phyloP scores from a whole-genome alignment of 2,797 vertebrate species.

The Sphaeramia orbicularis region DNA sequence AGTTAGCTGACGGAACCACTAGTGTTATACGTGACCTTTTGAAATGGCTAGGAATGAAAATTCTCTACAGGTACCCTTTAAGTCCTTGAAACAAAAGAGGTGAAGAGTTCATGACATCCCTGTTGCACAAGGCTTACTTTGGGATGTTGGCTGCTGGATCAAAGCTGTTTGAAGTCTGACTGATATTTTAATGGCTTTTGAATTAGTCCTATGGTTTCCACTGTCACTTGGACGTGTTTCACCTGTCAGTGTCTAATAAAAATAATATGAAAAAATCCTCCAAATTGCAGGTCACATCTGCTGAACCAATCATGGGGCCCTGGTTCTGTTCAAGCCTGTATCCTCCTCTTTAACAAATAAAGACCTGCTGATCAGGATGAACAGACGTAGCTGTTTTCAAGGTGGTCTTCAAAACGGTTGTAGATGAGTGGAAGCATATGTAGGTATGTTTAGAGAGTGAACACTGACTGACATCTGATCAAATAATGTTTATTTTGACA shows the following conservation, averaged over 20 bases:
- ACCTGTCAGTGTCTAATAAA: conserved; percentile 16
- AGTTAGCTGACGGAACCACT: no score
- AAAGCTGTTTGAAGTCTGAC: not conserved
- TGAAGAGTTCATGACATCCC: not conserved
- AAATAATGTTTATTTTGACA: conserved; percentile 24
- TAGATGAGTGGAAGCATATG: conserved; percentile 33
- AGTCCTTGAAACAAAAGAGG: not conserved
- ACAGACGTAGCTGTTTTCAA: conserved; percentile 25
- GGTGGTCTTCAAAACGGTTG: conserved; percentile 35
- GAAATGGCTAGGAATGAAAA: no score
- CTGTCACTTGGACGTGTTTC: conserved; percentile 1
- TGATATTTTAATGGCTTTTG: not conserved
- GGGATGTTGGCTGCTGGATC: not conserved
- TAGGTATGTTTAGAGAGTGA: not conserved
- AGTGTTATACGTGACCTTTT: no score
- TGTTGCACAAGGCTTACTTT: conserved; percentile 5
- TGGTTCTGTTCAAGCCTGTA: conserved; percentile 18
- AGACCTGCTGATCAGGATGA: conserved; percentile 8
- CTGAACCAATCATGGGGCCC: not conserved
- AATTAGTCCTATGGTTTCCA: conserved; percentile 1
- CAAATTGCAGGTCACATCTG: conserved; percentile 7
- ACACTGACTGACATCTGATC: conserved; percentile 4
- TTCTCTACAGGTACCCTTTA: no score
- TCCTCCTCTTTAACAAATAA: conserved; percentile 16
- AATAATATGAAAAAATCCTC: not conserved